Evolutionary conservation across 2,888 invertebrate genomes (phyloP), one percentile per base, ranked within the genome.

Genomic region (Caradrina clavipalpis): DNA sequence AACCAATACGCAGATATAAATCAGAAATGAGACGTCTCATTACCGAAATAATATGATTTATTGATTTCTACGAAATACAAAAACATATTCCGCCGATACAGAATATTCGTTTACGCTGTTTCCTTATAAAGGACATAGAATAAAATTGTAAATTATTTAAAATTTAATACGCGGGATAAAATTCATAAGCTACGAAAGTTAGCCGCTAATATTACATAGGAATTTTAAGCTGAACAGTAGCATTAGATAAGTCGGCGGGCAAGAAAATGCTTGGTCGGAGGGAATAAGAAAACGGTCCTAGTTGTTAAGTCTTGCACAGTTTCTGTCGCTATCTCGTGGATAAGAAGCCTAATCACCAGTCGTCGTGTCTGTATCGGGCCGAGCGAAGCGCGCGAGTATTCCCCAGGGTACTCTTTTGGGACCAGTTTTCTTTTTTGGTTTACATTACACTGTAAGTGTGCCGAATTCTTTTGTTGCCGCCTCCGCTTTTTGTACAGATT

Each of bases 291-390:
- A 95, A 94, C 91, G 95, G 93, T 94, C 92, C 95, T 96, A 96
- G 96, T 95, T 95, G 96, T 95, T 95, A 96, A 96, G 95, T 96
- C 96, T 95, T 94, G 94, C 93, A 95, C 95, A 95, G 95, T 96
- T 95, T 95, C 94, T 94, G 93, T 92, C 95, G 95, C 95, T 95
- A 95, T 95, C 96, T 95, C 90, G 88, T 92, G 96, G 96, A 95
- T 96, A 96, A 95, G 95, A 90, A 93, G 95, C 94, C 96, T 96
- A 96, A 96, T 96, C 96, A 95, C 96, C 95, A 93, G 95, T 92
- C 95, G 95, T 95, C 95, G 95, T 92, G 93, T 92, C 95, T 95
- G 95, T 95, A 96, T 95, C 95, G 94, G 94, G 92, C 92, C 93
- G 91, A 89, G 73, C 91, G 91, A 90, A 91, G 92, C 93, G 94